Evolutionary conservation across 2,888 invertebrate genomes (phyloP).

Genomic region (Heteromyza rotundicornis): DNA sequence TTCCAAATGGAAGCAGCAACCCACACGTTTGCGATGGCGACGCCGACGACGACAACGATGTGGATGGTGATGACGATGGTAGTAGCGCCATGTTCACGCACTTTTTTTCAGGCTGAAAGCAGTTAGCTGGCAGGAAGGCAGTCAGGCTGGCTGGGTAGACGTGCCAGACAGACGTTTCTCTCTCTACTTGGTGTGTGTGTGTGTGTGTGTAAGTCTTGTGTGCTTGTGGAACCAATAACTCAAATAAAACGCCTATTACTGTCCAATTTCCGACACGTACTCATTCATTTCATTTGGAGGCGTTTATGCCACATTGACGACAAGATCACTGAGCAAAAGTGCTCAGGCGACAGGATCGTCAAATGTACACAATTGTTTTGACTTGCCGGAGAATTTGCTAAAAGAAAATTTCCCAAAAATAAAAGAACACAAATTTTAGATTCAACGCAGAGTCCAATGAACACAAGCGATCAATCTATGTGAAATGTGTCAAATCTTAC

Average conservation of each 20-base stretch:
- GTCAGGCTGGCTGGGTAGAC: too few relatives aligned
- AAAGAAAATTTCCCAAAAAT: neutral
- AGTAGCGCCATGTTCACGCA: neutral
- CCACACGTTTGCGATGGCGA: neutral
- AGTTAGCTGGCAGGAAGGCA: too few relatives aligned
- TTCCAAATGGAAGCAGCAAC: neutral
- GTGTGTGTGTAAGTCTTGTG: neutral
- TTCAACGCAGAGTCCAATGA: neutral
- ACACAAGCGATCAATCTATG: neutral
- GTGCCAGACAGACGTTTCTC: too few relatives aligned
- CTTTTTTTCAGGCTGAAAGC: too few relatives aligned
- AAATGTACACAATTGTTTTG: slow-evolving; percentile 52
- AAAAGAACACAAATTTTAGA: neutral
- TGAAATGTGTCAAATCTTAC: neutral
- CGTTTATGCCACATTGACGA: neutral
- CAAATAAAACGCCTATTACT: slow-evolving; percentile 56
- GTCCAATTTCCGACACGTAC: slow-evolving; percentile 55
- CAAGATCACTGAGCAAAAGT: neutral
- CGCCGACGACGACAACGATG: neutral
- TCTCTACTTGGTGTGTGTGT: neutral
- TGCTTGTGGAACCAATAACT: slow-evolving; percentile 41
- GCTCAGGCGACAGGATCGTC: slow-evolving; percentile 17
- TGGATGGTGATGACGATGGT: neutral
- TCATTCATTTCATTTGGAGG: slow-evolving; percentile 42
- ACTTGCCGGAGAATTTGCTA: slow-evolving; percentile 40